Evolutionary conservation across 2,888 invertebrate genomes (phyloP).

Genomic region (Ormyrus nitidulus): DNA sequence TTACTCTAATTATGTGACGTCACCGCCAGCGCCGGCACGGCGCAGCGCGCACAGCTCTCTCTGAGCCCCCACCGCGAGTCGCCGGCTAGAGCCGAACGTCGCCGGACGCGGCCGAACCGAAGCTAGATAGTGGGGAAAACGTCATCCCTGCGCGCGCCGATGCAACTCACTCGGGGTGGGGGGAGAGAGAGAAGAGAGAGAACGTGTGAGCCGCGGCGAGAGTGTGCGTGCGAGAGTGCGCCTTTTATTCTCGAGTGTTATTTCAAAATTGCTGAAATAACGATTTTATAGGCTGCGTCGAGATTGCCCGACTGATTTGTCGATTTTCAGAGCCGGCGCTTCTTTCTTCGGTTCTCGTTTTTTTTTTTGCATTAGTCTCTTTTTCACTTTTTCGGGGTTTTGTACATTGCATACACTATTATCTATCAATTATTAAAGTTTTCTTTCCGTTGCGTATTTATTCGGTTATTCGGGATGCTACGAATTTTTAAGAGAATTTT

Average conservation of each 20-base stretch:
- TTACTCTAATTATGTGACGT: constrained; percentile 84
- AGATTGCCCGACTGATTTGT: constrained; percentile 25
- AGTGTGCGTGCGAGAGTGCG: neutral
- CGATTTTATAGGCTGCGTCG: constrained; percentile 35
- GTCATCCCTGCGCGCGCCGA: constrained; percentile 41
- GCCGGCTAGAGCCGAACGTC: constrained; percentile 17
- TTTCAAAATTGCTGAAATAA: constrained; percentile 52
- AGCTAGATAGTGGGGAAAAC: constrained; percentile 24
- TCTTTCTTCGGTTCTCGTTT: neutral
- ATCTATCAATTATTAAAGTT: no score
- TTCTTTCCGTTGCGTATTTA: no score
- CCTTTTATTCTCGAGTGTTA: constrained; percentile 48
- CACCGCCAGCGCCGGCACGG: constrained; percentile 68
- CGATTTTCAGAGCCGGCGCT: constrained; percentile 10
- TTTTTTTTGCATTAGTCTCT: neutral
- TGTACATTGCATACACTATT: no score
- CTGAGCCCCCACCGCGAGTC: constrained; percentile 48
- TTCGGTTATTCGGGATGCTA: no score
- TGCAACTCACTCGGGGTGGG: neutral
- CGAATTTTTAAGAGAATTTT: no score
- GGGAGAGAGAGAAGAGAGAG: no score
- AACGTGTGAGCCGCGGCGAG: neutral
- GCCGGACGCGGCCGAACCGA: constrained; percentile 15
- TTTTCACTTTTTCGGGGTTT: no score
- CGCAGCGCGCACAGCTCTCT: constrained; percentile 49